Evolutionary conservation across 2,797 vertebrate species (phyloP).

Genomic region (Oreochromis mossambicus): DNA sequence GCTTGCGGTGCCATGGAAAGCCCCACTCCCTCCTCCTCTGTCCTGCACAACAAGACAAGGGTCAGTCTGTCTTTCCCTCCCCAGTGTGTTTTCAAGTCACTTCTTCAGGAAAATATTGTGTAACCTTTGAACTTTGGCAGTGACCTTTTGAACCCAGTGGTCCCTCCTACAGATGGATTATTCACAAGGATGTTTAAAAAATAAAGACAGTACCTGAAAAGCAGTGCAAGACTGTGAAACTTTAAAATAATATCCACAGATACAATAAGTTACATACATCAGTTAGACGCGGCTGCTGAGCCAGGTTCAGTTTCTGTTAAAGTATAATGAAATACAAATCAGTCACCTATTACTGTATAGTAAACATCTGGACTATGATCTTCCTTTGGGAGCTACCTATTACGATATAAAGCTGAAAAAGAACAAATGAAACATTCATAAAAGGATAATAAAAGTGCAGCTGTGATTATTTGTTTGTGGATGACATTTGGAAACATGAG

Average conservation of each 20-base stretch:
- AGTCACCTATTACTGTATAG: neutral
- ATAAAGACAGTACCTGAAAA: neutral
- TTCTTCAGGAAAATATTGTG: conserved; percentile 66
- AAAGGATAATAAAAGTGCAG: neutral
- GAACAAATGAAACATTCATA: neutral
- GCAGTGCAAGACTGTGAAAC: neutral
- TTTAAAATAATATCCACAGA: neutral
- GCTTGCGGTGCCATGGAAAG: conserved; percentile 45
- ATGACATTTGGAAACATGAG: neutral
- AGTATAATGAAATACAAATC: neutral
- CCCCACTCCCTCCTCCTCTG: conserved; percentile 40
- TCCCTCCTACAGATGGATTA: conserved; percentile 13
- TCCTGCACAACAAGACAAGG: conserved; percentile 64
- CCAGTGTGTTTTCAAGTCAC: conserved; percentile 61
- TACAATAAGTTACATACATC: neutral
- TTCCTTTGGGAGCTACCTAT: neutral
- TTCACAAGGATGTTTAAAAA: neutral
- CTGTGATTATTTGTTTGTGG: neutral
- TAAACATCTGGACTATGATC: neutral
- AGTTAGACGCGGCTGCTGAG: neutral
- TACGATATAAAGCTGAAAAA: neutral
- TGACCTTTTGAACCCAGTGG: conserved; percentile 48
- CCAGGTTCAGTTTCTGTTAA: neutral
- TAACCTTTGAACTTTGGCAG: conserved; percentile 66
- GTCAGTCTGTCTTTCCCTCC: conserved; percentile 59